Base-by-base conservation (phyloP, 2,113 vertebrate genomes). In the Cephalopterus ornatus region DNA sequence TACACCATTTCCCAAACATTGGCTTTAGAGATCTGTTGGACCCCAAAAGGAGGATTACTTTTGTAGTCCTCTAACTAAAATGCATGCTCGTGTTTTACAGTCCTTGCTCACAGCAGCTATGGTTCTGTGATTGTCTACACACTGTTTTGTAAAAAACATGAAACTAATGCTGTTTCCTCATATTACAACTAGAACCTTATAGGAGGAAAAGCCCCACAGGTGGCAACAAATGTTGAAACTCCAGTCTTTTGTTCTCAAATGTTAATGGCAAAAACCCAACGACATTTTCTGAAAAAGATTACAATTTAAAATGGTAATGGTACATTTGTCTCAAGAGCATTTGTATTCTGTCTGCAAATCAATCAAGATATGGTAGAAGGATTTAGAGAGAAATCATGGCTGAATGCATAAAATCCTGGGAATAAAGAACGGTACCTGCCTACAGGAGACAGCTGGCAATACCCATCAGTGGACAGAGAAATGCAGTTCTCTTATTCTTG, bases 271-370 rank as follows among this genome's bases (percentile, higher is more conserved):
- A 93, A 92, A 92, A 52, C 6, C 6, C 67, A 84, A 76, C 86
- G 88, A 59, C 33, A 63, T 77, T 56, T 93, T 92, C 77, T 91
- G 86, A 75, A 75, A 82, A 93, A 78, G 66, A 93, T 87, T 96
- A 82, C 83, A 96, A 89, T 97, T 96, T 96, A 95, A 95, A 94
- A 96, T 96, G 83, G 65, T 96, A 97, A 97, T 93, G 83, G 95
- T 94, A 87, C 58, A 78, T 91, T 97, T 93, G 56, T 85, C 92
- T 93, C 91, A 35, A 65, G 92, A 91, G 92, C 96, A 68, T 96
- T 92, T 89, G 65, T 62, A 78, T 94, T 96, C 52, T 78, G 44
- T 55, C 86, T 92, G 74, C 61, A 95, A 89, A 94, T 89, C 95
- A 92, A 92, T 94, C 93, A 93, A 84, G 83, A 89, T 76, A 89